Base-by-base conservation (phyloP, 2,113 vertebrate species). In the Sterna hirundo region DNA sequence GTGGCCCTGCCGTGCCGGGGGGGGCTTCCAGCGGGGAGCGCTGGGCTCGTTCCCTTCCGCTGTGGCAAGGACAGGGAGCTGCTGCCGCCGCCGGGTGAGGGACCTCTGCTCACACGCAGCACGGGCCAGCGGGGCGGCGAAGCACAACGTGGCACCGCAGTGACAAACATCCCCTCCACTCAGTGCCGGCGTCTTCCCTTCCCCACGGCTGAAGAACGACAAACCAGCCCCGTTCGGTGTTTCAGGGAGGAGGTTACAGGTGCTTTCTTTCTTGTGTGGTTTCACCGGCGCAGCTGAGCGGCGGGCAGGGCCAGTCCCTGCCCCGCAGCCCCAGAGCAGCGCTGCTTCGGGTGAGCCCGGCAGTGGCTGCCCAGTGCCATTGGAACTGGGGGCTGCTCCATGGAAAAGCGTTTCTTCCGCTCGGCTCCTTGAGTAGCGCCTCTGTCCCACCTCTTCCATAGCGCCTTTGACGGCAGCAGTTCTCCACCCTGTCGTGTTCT, bases 111-210 rank as follows among this genome's bases (percentile, higher is more conserved):
- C 42, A 4, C 46, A 9, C 2, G 0, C 11, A 11, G 72, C 22
- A 9, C 3, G 1, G 61, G 54, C 81, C 85, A 64, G 49, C 13
- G 2, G 19, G 92, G 77, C 92, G 71, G 68, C 2, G 3, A 11
- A 44, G 62, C 52, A 5, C 49, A 30, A 3, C 9, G 1, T 5
- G 30, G 54, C 69, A 22, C 47, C 0, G 1, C 29, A 0, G 80
- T 47, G 89, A 69, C 89, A 84, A 42, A 27, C 7, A 0, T 74
- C 76, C 76, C 46, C 71, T 49, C n/a, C 2, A 11, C 70, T 75
- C 57, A 1, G 3, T 30, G 89, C 91, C 83, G 42, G 70, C 34
- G 0, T 42, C 81, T 23, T 13, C 64, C 72, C 71, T 40, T 36
- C 21, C 44, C 70, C 62, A 8, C 32, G 34, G 81, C 36, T 82